These are phyloP conservation scores for Drosophila kanapiae DNA, from an alignment of 1,140 invertebrate genomes.

Conservation along the genomic window DNA sequence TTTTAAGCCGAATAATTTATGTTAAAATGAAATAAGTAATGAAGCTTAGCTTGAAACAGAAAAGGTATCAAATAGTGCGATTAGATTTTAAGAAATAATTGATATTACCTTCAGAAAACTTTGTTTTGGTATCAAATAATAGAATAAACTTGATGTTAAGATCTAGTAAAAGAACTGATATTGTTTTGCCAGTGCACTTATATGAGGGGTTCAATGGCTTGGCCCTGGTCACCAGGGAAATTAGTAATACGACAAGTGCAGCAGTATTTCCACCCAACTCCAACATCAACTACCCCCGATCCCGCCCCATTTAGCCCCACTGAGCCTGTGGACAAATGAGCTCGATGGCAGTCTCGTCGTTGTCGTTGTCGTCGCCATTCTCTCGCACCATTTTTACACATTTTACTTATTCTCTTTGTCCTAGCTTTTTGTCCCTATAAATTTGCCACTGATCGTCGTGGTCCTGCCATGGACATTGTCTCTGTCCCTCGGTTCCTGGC, in stretches of 20 bases:
- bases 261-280: constrained; percentile 38
- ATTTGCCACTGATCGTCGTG: constrained; percentile 77
- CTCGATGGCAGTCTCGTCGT: constrained; percentile 54
- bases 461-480: constrained; percentile 33
- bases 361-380: constrained; percentile 56
- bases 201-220: constrained; percentile 65
- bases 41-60: no score
- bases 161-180: background rate
- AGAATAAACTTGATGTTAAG: background rate
- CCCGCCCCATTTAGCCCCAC: background rate
- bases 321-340: constrained; percentile 69
- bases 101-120: background rate
- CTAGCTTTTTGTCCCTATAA: constrained; percentile 76
- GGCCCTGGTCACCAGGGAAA: constrained; percentile 78
- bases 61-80: no score
- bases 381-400: constrained; percentile 47
- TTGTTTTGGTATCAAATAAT: background rate
- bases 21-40: no score
- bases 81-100: no score
- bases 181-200: constrained; percentile 21
- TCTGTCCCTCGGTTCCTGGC: constrained; percentile 52
- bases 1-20: no score
- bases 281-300: background rate
- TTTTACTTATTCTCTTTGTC: constrained; percentile 77
- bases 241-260: constrained; percentile 84